These are phyloP conservation scores for Trichogramma dendrolimi DNA, from an alignment of 2,888 invertebrate genomes.

Conservation along the genomic window DNA sequence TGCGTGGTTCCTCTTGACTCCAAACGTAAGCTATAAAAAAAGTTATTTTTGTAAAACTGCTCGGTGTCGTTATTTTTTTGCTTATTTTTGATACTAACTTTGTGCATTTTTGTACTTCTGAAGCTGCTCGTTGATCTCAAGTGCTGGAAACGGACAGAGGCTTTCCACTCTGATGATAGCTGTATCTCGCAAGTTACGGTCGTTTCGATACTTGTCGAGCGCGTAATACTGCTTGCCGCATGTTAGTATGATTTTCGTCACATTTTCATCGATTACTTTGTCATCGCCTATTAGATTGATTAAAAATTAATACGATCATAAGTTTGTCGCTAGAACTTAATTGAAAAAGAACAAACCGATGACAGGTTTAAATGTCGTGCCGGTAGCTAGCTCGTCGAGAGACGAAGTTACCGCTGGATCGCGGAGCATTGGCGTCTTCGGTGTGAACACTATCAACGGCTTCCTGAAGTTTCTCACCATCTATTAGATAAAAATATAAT, in stretches of 20 bases:
- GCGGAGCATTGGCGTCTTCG: constrained; percentile 74
- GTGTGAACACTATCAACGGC: constrained; percentile 79
- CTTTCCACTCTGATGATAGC: constrained; percentile 84
- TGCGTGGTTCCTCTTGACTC: constrained; percentile 96
- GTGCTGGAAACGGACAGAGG: constrained; percentile 85
- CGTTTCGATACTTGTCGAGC: constrained; percentile 68
- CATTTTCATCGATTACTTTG: constrained; percentile 57
- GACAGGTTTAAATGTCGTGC: constrained; percentile 78
- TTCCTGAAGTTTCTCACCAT: constrained; percentile 87
- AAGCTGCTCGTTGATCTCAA: constrained; percentile 70
- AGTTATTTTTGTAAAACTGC: constrained; percentile 7
- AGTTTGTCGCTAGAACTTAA: too few species aligned
- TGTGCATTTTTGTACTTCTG: constrained; percentile 74
- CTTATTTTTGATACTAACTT: constrained; percentile 47
- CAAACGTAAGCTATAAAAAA: constrained; percentile 69
- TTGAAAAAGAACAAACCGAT: constrained; percentile 65
- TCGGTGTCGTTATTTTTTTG: constrained; percentile 1
- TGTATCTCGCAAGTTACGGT: constrained; percentile 64
- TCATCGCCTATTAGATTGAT: constrained; percentile 64
- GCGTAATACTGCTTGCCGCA: constrained; percentile 94
- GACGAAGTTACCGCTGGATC: constrained; percentile 75
- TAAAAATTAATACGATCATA: too few species aligned
- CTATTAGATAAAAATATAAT: too few species aligned
- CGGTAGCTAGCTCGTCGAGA: constrained; percentile 73
- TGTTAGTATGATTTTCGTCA: constrained; percentile 75